Evolutionary conservation across 2,113 vertebrate genomes (phyloP), one percentile per base, ranked within the genome.

Genomic region (Brachypteracias leptosomus): DNA sequence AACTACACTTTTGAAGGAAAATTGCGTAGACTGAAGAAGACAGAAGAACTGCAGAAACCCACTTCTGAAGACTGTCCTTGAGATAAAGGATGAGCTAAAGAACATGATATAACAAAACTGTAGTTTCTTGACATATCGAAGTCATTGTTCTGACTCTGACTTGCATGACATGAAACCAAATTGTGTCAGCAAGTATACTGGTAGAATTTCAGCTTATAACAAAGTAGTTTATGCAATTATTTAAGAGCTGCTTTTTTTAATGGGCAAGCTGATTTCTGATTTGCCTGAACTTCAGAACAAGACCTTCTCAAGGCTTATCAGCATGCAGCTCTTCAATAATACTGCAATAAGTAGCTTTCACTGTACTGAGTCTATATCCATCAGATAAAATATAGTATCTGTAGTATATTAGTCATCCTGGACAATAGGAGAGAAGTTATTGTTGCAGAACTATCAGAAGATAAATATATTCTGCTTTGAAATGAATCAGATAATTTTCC

Each of bases 401-500:
- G 26, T 68, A 74, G 75, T 71, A 12, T 77, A 90, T 96, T 93
- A 86, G 79, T 96, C 76, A 93, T 86, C 49, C 46, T 81, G 75
- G 87, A 72, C 76, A 86, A 54, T 0, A 61, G 61, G 36, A 47
- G 76, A 63, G 62, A 95, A 90, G 79, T 88, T 83, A 67, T 65
- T 88, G 2, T 47, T 94, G 68, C 51, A 71, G 51, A 93, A 44
- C 38, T 85, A 62, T 79, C 62, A 51, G 59, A 88, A 91, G 62
- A 65, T 42, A 65, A 31, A 31, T 65, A 42, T 65, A 14, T 96
- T 79, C 59, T 83, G 40, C 51, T 88, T 61, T 87, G 58, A 89
- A 95, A 91, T 94, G 72, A 89, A 93, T 88, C 91, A 76, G 76
- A 49, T 87, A 68, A 49, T 42, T 95, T 95, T 51, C 33, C 36